phyloP scores from a whole-genome alignment of 2,797 vertebrate genomes.

The Cuniculus paca region DNA sequence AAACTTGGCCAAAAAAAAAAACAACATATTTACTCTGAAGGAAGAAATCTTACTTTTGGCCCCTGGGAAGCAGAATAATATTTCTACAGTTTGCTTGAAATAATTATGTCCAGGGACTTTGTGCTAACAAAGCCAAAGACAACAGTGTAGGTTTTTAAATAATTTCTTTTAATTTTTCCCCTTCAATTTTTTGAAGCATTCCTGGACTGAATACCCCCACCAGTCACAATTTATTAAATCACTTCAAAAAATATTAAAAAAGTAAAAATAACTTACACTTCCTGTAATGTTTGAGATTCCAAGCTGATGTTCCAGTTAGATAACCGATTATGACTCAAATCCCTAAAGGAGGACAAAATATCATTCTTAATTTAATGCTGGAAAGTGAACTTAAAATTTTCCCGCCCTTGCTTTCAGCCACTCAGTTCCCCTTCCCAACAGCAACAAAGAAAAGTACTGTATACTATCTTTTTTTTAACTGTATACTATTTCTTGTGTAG shows the following conservation, averaged over 20 bases:
- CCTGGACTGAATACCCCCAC: slow-evolving; percentile 18
- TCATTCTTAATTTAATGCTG: slow-evolving; percentile 36
- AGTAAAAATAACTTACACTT: slow-evolving; percentile 89
- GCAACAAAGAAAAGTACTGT: slow-evolving; percentile 32
- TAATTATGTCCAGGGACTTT: slow-evolving; percentile 7
- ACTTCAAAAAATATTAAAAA: slow-evolving; percentile 57
- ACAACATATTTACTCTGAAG: neutral
- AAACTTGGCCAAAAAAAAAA: slow-evolving; percentile 39
- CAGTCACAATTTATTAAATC: slow-evolving; percentile 46
- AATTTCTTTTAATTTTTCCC: slow-evolving; percentile 29
- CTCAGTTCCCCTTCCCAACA: neutral
- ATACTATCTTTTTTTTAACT: neutral
- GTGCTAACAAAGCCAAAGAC: slow-evolving; percentile 26
- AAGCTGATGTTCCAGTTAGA: slow-evolving; percentile 89
- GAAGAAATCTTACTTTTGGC: neutral
- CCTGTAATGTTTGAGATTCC: slow-evolving; percentile 87
- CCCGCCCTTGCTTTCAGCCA: neutral
- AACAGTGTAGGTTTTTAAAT: slow-evolving; percentile 21
- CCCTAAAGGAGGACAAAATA: slow-evolving; percentile 82
- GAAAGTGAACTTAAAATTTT: neutral
- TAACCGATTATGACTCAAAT: slow-evolving; percentile 91
- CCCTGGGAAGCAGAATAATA: slow-evolving; percentile 20
- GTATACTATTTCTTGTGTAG: neutral
- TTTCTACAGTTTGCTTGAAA: slow-evolving; percentile 27
- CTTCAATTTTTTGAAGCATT: neutral